phyloP scores from a whole-genome alignment of 2,797 vertebrate species.

The Cygnus olor region DNA sequence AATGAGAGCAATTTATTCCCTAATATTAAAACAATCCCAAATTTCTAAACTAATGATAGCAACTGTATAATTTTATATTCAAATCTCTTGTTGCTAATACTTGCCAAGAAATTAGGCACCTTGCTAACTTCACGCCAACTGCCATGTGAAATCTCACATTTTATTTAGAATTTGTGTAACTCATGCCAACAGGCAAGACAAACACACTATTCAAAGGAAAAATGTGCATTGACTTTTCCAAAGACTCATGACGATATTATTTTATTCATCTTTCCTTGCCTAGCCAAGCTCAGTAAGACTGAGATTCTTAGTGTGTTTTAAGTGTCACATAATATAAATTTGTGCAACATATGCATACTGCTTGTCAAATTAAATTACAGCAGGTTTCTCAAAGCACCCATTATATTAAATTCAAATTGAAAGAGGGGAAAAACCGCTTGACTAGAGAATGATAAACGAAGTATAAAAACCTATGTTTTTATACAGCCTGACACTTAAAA shows the following conservation, averaged over 20 bases:
- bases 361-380: not conserved
- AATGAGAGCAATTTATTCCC: not conserved
- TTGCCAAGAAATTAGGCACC: conserved; percentile 15
- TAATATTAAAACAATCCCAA: not conserved
- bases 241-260: not conserved
- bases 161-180: conserved; percentile 8
- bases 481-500: not conserved
- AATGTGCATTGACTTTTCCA: not conserved
- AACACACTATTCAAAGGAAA: conserved; percentile 28
- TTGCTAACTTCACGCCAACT: conserved; percentile 49
- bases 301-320: not conserved
- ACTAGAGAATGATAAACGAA: not conserved
- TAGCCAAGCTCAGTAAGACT: not conserved
- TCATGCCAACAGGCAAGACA: not conserved
- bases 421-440: not conserved
- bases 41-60: not conserved
- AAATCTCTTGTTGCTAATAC: not conserved
- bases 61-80: not conserved
- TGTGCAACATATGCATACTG: not conserved
- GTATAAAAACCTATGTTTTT: not conserved
- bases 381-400: not conserved
- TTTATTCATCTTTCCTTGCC: not conserved
- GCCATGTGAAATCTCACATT: conserved; percentile 34
- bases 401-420: not conserved
- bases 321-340: not conserved